A percentile compares a stretch with the other conserved stretches of the same genome.
These are phyloP conservation scores for Furcifer pardalis DNA, from an alignment of 2,797 vertebrate species.

Conservation along the genomic window DNA sequence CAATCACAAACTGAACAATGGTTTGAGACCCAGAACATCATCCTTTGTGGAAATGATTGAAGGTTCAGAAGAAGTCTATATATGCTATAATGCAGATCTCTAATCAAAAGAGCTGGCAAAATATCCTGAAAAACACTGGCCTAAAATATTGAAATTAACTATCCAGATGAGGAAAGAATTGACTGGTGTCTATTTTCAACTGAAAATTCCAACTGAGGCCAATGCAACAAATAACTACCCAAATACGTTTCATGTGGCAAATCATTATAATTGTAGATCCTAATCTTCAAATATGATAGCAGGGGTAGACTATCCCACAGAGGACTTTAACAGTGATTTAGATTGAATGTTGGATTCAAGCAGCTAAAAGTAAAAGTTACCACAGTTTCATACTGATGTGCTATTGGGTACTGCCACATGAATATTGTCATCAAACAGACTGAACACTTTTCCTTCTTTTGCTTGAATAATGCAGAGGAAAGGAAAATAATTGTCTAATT, in stretches of 20 bases:
- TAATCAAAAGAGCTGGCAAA: neutral
- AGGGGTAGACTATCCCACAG: constrained; percentile 34
- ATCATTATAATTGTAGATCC: constrained; percentile 57
- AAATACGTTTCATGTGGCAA: constrained; percentile 54
- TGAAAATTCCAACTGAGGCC: constrained; percentile 35
- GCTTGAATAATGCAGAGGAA: constrained; percentile 19
- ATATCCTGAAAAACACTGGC: neutral
- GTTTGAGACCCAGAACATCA: neutral
- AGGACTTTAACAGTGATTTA: constrained; percentile 53
- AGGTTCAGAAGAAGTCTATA: neutral
- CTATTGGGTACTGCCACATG: constrained; percentile 24
- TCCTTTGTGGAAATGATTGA: neutral
- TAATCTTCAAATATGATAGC: constrained; percentile 48
- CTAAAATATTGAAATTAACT: constrained; percentile 26
- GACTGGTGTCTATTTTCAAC: constrained; percentile 38
- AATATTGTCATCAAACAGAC: constrained; percentile 47
- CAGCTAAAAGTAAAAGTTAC: constrained; percentile 11
- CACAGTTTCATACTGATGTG: constrained; percentile 18
- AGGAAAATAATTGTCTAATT: neutral
- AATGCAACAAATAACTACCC: constrained; percentile 43
- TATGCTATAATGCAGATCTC: neutral
- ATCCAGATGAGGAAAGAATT: neutral
- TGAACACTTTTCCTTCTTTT: constrained; percentile 7
- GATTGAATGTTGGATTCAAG: constrained; percentile 45
- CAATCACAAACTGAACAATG: neutral